Base-by-base conservation (phyloP, 2,888 invertebrate genomes). In the Rhagonycha lutea region DNA sequence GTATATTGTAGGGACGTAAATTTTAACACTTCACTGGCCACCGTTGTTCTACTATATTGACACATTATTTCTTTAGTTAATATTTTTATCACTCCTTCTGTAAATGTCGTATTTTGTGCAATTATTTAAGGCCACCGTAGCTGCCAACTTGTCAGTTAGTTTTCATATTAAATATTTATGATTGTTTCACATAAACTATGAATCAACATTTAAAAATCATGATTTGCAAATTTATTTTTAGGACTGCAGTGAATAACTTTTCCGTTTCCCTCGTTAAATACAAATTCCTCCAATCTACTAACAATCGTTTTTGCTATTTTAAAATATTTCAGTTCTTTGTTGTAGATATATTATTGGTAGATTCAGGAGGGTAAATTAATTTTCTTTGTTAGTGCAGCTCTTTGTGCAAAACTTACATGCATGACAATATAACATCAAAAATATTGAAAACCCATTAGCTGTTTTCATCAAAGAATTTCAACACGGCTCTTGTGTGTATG, bases 391-490 rank as follows among this genome's bases (percentile, higher is more conserved):
- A 68, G 14, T 29, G 14, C 3, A 29, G 28, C 12, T 68, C 29
- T 68, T 72, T 72, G 72, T 72, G 61, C 5, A 61, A 73, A 69
- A 63, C 62, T 69, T 73, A 69, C 73, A 72, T 75, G 68, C 70
- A 70, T 70, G 69, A 75, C 72, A 75, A 69, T 75, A 61, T 68
- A 72, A 72, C 72, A 72, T 72, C 69, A 72, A 75, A 75, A 26
- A 28, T 72, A 72, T 72, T 68, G 69, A 75, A 68, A 72, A 72
- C 63, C 72, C 72, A 72, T 75, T 72, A 72, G 72, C 63, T 75
- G 26, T 70, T 70, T 60, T 72, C 75, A 71, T 74, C 74, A 74
- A 70, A 75, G 72, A 75, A 75, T 75, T 69, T 73, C 73, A 67
- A 61, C 28, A 70, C 14, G 61, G 65, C 47, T 70, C 29, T 14